These are phyloP conservation scores for Buceros bicornis DNA, from an alignment of 2,797 vertebrate genomes.

Conservation along the genomic window DNA sequence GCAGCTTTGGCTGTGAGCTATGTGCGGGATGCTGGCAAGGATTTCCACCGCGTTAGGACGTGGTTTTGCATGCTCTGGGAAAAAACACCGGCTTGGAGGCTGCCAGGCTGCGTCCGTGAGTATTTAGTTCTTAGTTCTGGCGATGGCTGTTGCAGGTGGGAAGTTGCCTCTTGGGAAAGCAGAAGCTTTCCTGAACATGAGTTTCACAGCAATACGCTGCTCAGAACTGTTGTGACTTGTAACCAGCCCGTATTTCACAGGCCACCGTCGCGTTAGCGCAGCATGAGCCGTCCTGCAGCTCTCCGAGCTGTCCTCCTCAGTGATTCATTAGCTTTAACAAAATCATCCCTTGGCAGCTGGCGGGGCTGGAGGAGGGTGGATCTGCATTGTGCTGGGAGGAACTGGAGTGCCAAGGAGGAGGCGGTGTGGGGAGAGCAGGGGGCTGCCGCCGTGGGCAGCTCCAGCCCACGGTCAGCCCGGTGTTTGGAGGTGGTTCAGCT, in stretches of 20 bases:
- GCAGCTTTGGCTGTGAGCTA: background rate
- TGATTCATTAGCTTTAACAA: slow-evolving; percentile 19
- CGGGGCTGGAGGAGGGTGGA: background rate
- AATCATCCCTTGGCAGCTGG: background rate
- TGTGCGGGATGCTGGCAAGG: background rate
- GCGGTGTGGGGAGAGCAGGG: background rate
- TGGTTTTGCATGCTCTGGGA: background rate
- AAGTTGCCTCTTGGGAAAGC: background rate
- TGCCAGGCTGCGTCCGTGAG: background rate
- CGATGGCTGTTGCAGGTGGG: background rate
- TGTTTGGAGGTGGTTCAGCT: background rate
- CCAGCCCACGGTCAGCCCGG: background rate
- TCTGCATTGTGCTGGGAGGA: background rate
- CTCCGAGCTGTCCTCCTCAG: slow-evolving; percentile 1
- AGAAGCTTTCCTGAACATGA: background rate
- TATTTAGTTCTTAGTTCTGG: background rate
- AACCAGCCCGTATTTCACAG: background rate
- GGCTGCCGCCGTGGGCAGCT: background rate
- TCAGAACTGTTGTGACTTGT: background rate
- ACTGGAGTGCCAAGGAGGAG: background rate
- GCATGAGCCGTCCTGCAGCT: background rate
- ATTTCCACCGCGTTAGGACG: background rate
- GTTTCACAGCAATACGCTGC: background rate
- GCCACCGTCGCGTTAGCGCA: background rate
- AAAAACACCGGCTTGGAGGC: background rate